Conservation (phyloP, 1,140 invertebrate species). For the Zaprionus camerounensis region DNA sequence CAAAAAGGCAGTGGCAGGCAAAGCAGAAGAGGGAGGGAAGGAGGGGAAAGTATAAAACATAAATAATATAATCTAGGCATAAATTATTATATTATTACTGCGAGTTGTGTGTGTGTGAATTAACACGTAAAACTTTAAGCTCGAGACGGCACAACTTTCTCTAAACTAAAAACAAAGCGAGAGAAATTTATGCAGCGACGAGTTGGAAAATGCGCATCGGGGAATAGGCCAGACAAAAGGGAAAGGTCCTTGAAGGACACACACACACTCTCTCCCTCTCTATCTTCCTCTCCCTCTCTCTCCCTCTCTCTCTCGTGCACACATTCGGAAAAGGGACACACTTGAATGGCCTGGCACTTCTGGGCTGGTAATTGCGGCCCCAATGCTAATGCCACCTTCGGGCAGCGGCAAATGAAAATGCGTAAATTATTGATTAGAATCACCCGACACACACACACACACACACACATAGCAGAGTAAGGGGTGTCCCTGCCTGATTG, state of each 20-base stretch:
- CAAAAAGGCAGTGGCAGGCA: slow-evolving; percentile 10
- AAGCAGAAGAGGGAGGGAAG: not conserved
- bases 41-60: slow-evolving; percentile 60
- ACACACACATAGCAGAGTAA: not conserved
- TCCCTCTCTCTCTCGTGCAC: not conserved
- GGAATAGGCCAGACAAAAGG: slow-evolving; percentile 56
- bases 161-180: slow-evolving; percentile 48
- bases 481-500: slow-evolving; percentile 54
- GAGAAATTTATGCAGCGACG: slow-evolving; percentile 66
- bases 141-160: slow-evolving; percentile 32
- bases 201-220: slow-evolving; percentile 61
- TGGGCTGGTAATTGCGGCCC: slow-evolving; percentile 70
- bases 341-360: slow-evolving; percentile 73
- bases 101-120: slow-evolving; percentile 58
- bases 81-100: slow-evolving; percentile 30
- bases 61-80: slow-evolving; percentile 67
- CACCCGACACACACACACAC: slow-evolving; percentile 54
- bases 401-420: slow-evolving; percentile 75
- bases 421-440: slow-evolving; percentile 83
- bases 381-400: slow-evolving; percentile 77
- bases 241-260: slow-evolving; percentile 23
- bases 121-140: slow-evolving; percentile 56
- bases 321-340: slow-evolving; percentile 43
- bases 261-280: slow-evolving; percentile 10
- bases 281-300: not conserved